These are phyloP conservation scores for Zeus faber DNA, from an alignment of 2,113 vertebrate species.

Conservation along the genomic window DNA sequence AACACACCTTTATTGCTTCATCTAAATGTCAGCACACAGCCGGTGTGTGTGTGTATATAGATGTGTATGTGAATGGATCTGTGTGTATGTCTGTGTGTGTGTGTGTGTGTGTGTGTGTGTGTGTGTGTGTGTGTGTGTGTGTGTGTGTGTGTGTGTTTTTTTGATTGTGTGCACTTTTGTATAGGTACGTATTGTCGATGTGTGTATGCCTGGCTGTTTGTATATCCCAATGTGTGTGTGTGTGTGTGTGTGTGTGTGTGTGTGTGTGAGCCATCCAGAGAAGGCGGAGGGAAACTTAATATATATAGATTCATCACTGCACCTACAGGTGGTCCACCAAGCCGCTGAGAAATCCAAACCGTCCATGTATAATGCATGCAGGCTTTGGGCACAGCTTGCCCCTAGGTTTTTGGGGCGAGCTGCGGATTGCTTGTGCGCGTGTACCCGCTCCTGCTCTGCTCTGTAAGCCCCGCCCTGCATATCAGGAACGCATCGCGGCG, in stretches of 20 bases:
- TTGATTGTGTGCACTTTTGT: neutral
- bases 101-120: slow-evolving; percentile 1
- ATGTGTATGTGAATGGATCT: neutral
- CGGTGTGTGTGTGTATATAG: slow-evolving; percentile 24
- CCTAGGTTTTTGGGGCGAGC: too few relatives aligned
- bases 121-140: neutral
- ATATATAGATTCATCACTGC: slow-evolving; percentile 37
- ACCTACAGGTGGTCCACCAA: slow-evolving; percentile 26
- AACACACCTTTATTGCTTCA: slow-evolving; percentile 59
- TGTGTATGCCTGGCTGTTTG: neutral
- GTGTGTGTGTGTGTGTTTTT: neutral
- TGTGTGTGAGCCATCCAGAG: slow-evolving; percentile 13
- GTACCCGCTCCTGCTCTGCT: neutral
- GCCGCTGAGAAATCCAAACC: slow-evolving; percentile 26
- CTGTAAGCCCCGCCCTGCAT: neutral
- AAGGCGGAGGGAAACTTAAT: slow-evolving; percentile 44
- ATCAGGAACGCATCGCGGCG: neutral
- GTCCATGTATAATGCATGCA: slow-evolving; percentile 28
- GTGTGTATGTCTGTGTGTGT: slow-evolving; percentile 3
- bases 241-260: neutral
- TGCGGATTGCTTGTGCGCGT: slow-evolving; percentile 1
- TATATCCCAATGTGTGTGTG: neutral
- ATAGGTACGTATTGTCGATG: slow-evolving; percentile 2
- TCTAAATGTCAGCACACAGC: slow-evolving; percentile 62
- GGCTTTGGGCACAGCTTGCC: too few relatives aligned